These are phyloP conservation scores for Capreolus pygargus DNA, from an alignment of 2,113 vertebrate genomes.

Conservation along the genomic window DNA sequence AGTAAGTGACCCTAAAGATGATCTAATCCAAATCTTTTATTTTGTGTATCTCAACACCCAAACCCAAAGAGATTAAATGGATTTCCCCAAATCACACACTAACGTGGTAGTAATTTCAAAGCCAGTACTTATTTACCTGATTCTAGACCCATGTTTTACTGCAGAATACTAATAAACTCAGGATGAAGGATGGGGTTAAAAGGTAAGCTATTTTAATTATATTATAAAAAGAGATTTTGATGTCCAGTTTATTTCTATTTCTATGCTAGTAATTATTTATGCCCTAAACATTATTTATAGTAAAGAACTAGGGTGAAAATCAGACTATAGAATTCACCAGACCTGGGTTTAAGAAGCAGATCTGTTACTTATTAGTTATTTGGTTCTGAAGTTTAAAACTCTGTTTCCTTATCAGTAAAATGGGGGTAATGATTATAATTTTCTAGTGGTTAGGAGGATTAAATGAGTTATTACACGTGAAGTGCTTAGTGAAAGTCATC, in stretches of 20 bases:
- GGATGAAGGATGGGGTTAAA: not conserved
- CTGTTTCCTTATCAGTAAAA: not conserved
- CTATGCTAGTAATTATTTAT: not conserved
- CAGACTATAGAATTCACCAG: not conserved
- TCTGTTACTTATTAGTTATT: not conserved
- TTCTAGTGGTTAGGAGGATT: not conserved
- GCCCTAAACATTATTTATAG: not conserved
- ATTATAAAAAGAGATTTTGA: not conserved
- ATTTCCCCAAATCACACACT: not conserved
- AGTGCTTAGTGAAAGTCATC: not conserved
- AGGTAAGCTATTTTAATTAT: not conserved
- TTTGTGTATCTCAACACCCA: not conserved
- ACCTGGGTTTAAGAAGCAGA: not conserved
- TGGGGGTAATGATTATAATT: not conserved
- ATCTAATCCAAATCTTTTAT: not conserved
- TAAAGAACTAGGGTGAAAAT: not conserved
- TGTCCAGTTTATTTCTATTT: slow-evolving; percentile 1
- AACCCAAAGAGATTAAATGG: not conserved
- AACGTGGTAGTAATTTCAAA: not conserved
- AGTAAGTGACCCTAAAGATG: not conserved
- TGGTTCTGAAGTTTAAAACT: not conserved
- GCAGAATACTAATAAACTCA: not conserved
- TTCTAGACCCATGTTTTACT: not conserved
- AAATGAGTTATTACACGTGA: not conserved
- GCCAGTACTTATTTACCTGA: not conserved